Evolutionary conservation across 1,140 invertebrate genomes (phyloP), one percentile per base, ranked within the genome.

Genomic region (Pseudomyrmex flavicornis): DNA sequence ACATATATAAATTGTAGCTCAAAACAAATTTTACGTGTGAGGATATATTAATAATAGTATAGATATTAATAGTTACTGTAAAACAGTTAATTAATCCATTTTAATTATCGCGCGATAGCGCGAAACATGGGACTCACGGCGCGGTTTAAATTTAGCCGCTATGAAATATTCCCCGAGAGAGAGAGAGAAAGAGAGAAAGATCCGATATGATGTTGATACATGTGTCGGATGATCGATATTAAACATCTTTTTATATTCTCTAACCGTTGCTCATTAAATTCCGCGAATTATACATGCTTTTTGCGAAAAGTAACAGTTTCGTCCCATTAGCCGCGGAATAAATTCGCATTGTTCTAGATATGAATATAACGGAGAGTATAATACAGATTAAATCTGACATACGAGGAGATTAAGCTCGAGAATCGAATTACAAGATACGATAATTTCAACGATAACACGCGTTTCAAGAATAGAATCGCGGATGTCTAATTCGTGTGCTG

Each of bases 291-390:
- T 70, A 79, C 75, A 56, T 77, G 22, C 54, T 80, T 59, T 70
- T 26, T 26, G 26, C 44, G 8, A 20, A 72, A 50, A 72, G 44
- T 80, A 79, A 59, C 66, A 80, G 46, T 46, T 59, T 26, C 20
- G 76, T 80, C 12, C 58, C 50, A 82, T 86, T 85, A 75, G 44
- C 50, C 48, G 50, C 22, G 20, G 22, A 56, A 65, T 63, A 62
- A 87, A 80, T 86, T 80, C 72, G 61, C 69, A 68, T 69, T 79
- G 65, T 79, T 70, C 76, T n/a, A 79, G 76, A 79, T 79, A 79
- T 70, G 69, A 79, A 79, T 79, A 79, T 48, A 79, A 20, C 35
- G 35, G 2, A 9, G 46, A 12, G 26, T 59, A 72, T 26, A 70
- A 48, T 59, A 70, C 44, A 70, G 26, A 72, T 72, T 59, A 80